A percentile compares a stretch with the other conserved stretches of the same genome.
These are phyloP conservation scores for Cerceris rybyensis DNA, from an alignment of 2,888 invertebrate species.

Conservation along the genomic window DNA sequence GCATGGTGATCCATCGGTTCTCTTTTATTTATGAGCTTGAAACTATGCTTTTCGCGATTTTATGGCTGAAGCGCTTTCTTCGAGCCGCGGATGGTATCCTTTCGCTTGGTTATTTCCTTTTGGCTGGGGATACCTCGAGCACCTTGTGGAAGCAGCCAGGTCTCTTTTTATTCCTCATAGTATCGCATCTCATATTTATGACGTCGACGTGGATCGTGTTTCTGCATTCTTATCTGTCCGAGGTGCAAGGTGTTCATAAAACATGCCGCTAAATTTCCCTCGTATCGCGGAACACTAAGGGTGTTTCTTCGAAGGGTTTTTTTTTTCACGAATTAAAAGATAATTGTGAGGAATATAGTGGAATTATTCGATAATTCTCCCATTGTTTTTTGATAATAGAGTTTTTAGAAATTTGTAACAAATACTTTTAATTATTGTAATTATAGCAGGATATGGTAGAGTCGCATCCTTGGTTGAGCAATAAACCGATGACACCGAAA, in stretches of 20 bases:
- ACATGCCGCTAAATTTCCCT: neutral
- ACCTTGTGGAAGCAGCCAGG: neutral
- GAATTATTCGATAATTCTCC: too few species aligned
- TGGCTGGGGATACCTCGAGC: neutral
- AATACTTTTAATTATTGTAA: too few species aligned
- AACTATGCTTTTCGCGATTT: slow-evolving; percentile 20
- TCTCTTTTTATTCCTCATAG: slow-evolving; percentile 1
- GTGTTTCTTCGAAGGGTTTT: too few species aligned
- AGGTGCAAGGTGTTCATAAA: too few species aligned
- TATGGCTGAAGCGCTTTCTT: slow-evolving; percentile 20
- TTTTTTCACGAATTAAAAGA: too few species aligned
- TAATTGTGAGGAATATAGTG: too few species aligned
- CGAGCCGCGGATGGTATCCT: slow-evolving; percentile 9
- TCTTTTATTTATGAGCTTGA: slow-evolving; percentile 40
- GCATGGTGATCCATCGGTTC: slow-evolving; percentile 16
- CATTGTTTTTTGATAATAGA: too few species aligned
- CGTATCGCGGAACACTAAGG: neutral
- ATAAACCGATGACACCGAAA: neutral
- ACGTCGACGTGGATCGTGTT: slow-evolving; percentile 7
- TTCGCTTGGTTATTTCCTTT: neutral
- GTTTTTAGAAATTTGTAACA: too few species aligned
- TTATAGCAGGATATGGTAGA: too few species aligned
- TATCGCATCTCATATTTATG: slow-evolving; percentile 23
- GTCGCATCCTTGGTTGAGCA: neutral
- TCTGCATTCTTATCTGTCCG: neutral